phyloP scores from a whole-genome alignment of 2,888 invertebrate species.

The Zeuzera pyrina region DNA sequence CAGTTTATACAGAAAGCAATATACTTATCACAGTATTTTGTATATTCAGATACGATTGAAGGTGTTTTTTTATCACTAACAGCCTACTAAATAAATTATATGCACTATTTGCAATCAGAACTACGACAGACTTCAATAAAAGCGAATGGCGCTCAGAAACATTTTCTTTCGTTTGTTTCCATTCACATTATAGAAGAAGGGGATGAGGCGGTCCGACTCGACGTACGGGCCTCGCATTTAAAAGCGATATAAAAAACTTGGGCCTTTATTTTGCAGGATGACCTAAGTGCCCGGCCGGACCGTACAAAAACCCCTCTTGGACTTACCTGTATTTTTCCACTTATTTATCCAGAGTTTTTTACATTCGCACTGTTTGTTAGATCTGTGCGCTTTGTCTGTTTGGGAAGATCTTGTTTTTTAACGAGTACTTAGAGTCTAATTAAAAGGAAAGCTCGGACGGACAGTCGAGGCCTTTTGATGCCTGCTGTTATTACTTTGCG shows the following conservation, averaged over 20 bases:
- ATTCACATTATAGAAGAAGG: constrained; percentile 62
- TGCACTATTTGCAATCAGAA: constrained; percentile 69
- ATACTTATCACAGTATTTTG: too few relatives aligned
- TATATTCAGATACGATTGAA: too few relatives aligned
- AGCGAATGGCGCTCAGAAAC: constrained; percentile 59
- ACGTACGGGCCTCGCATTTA: constrained; percentile 67
- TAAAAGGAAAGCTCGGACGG: constrained; percentile 68
- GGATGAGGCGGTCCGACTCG: constrained; percentile 52
- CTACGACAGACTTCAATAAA: constrained; percentile 62
- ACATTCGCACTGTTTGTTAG: constrained; percentile 68
- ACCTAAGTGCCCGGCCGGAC: constrained; percentile 71
- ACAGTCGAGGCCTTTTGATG: constrained; percentile 70
- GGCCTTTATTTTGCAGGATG: constrained; percentile 70
- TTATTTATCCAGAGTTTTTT: constrained; percentile 71
- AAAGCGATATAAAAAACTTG: constrained; percentile 71
- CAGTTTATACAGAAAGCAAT: too few relatives aligned
- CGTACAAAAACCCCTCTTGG: constrained; percentile 68
- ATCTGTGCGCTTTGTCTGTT: constrained; percentile 63
- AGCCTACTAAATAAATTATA: constrained; percentile 60
- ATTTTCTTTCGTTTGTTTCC: constrained; percentile 71
- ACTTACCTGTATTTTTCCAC: constrained; percentile 74
- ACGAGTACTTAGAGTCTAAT: constrained; percentile 72
- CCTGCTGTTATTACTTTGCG: constrained; percentile 65
- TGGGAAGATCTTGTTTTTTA: constrained; percentile 69
- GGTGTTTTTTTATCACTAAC: constrained; percentile 7